phyloP scores from a whole-genome alignment of 2,797 vertebrate species.

The Carapus acus region DNA sequence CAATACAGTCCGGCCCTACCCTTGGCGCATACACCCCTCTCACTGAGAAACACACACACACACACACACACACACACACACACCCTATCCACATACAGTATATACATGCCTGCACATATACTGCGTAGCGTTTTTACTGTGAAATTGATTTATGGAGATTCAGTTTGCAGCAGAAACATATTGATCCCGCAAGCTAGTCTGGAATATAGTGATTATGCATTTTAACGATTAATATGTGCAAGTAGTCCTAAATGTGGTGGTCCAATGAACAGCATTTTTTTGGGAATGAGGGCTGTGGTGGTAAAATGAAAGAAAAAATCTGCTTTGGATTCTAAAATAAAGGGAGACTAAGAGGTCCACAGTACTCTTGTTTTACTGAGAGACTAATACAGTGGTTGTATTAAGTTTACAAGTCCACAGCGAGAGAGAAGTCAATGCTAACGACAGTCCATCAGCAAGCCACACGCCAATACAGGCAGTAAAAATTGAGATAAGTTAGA shows the following conservation, averaged over 20 bases:
- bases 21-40: background rate
- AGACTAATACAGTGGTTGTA: slow-evolving; percentile 28
- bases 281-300: slow-evolving; percentile 3
- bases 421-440: slow-evolving; percentile 63
- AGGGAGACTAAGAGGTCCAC: background rate
- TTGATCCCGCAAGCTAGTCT: slow-evolving; percentile 40
- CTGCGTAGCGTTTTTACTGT: slow-evolving; percentile 32
- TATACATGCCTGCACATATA: slow-evolving; percentile 17
- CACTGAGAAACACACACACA: too few species aligned
- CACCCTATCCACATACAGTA: slow-evolving; percentile 20
- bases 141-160: slow-evolving; percentile 60
- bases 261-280: slow-evolving; percentile 6
- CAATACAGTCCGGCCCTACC: slow-evolving; percentile 26
- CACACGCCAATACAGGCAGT: slow-evolving; percentile 49
- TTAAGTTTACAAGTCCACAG: slow-evolving; percentile 52
- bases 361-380: slow-evolving; percentile 29
- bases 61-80: too few species aligned
- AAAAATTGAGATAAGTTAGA: slow-evolving; percentile 63
- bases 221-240: slow-evolving; percentile 50
- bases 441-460: slow-evolving; percentile 43
- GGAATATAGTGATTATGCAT: slow-evolving; percentile 48
- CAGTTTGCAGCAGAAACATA: slow-evolving; percentile 35
- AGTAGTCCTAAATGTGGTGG: slow-evolving; percentile 13
- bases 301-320: background rate
- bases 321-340: slow-evolving; percentile 1